Evolutionary conservation across 2,113 vertebrate species (phyloP).

Genomic region (Deroptyus accipitrinus): DNA sequence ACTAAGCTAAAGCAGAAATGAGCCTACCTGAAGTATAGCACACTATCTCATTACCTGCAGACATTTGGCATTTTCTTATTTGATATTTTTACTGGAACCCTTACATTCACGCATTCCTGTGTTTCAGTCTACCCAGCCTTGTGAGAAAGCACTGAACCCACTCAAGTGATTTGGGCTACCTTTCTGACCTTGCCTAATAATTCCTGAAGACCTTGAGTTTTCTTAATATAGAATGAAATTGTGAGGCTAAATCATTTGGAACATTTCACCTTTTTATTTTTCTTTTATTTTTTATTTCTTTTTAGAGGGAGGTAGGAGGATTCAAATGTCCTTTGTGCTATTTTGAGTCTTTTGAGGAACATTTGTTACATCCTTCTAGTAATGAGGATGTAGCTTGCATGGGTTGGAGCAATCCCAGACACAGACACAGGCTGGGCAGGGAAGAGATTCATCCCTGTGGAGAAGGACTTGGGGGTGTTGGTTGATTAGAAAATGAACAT

Average conservation of each 20-base stretch:
- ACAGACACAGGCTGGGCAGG: too few species aligned
- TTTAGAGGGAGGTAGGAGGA: not conserved
- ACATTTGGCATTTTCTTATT: not conserved
- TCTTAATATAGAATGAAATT: not conserved
- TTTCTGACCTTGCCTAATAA: not conserved
- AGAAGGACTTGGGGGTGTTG: too few species aligned
- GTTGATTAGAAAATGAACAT: too few species aligned
- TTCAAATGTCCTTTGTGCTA: not conserved
- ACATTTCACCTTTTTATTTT: not conserved
- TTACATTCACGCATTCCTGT: not conserved
- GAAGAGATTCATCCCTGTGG: too few species aligned
- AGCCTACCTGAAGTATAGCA: not conserved
- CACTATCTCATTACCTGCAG: not conserved
- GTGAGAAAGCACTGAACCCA: not conserved
- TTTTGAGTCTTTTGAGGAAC: not conserved
- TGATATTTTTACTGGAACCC: not conserved
- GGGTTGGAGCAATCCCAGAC: too few species aligned
- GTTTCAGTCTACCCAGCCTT: not conserved
- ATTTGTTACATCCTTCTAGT: not conserved
- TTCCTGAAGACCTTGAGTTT: not conserved
- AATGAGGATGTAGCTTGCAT: not conserved
- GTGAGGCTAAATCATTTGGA: not conserved
- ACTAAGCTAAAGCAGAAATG: not conserved
- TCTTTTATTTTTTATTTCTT: not conserved
- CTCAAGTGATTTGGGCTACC: not conserved